Percentiles rank a stretch among this genome's conserved stretches.
Conservation (phyloP, 2,797 vertebrate genomes). For the Takifugu rubripes region DNA sequence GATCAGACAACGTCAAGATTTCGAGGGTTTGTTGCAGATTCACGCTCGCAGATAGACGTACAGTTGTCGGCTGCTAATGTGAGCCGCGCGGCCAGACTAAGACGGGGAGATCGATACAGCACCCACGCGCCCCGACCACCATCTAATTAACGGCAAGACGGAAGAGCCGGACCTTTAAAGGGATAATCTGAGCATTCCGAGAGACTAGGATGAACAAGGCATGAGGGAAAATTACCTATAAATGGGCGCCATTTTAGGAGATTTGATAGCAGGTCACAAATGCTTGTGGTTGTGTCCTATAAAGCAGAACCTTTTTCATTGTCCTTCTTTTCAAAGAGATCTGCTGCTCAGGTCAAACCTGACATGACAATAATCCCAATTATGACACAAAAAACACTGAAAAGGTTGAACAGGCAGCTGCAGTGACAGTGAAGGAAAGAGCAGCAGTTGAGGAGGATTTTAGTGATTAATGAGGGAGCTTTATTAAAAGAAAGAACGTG, state of each 20-base stretch:
- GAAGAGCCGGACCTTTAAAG: constrained; percentile 59
- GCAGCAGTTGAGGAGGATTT: neutral
- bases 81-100: constrained; percentile 31
- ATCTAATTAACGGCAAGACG: constrained; percentile 73
- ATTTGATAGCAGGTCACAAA: constrained; percentile 33
- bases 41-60: too few relatives aligned
- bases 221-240: constrained; percentile 35
- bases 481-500: neutral
- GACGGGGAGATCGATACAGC: constrained; percentile 67
- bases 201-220: constrained; percentile 46
- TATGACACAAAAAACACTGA: too few relatives aligned
- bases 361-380: neutral
- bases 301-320: too few relatives aligned
- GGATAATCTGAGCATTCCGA: constrained; percentile 70
- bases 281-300: constrained; percentile 1
- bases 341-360: neutral
- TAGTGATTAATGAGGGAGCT: neutral
- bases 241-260: constrained; percentile 41
- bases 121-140: constrained; percentile 51
- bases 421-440: neutral
- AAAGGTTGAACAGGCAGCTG: neutral
- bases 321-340: constrained; percentile 25
- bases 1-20: too few relatives aligned
- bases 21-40: too few relatives aligned
- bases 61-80: too few relatives aligned